Conservation (phyloP, 1,140 invertebrate genomes). For the Drosophila willistoni region DNA sequence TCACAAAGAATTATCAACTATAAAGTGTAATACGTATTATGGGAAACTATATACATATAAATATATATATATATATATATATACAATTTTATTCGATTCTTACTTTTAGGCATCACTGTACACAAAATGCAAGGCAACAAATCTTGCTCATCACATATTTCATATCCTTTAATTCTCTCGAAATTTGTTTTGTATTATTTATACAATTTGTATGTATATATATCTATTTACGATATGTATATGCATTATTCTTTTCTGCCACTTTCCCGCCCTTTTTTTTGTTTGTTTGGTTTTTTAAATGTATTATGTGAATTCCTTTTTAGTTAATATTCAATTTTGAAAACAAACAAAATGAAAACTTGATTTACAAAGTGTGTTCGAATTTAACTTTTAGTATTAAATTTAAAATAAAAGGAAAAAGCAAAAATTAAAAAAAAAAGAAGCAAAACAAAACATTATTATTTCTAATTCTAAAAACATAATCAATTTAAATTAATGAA, state of each 20-base stretch:
- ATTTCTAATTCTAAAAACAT: slow-evolving; percentile 66
- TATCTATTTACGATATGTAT: slow-evolving; percentile 7
- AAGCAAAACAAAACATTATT: slow-evolving; percentile 33
- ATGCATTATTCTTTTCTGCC: slow-evolving; percentile 51
- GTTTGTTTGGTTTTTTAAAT: slow-evolving; percentile 27
- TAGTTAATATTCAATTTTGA: slow-evolving; percentile 46
- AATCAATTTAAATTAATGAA: slow-evolving; percentile 77
- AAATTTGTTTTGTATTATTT: slow-evolving; percentile 66
- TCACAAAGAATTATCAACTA: slow-evolving; percentile 61
- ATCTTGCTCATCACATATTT: slow-evolving; percentile 73
- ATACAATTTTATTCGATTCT: slow-evolving; percentile 61
- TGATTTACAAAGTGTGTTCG: slow-evolving; percentile 77
- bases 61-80: slow-evolving; percentile 18
- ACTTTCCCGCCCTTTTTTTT: slow-evolving; percentile 40
- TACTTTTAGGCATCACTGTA: slow-evolving; percentile 77
- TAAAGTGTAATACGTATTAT: slow-evolving; percentile 61
- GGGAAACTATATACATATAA: slow-evolving; percentile 28
- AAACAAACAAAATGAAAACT: slow-evolving; percentile 43
- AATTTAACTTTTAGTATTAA: slow-evolving; percentile 81
- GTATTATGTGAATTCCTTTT: slow-evolving; percentile 44
- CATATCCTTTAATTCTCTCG: slow-evolving; percentile 43
- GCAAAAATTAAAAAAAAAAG: slow-evolving; percentile 17
- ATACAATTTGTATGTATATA: slow-evolving; percentile 34
- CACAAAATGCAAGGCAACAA: slow-evolving; percentile 59
- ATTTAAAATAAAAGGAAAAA: slow-evolving; percentile 40